phyloP scores from a whole-genome alignment of 2,888 invertebrate species.

The Catocala fraxini region DNA sequence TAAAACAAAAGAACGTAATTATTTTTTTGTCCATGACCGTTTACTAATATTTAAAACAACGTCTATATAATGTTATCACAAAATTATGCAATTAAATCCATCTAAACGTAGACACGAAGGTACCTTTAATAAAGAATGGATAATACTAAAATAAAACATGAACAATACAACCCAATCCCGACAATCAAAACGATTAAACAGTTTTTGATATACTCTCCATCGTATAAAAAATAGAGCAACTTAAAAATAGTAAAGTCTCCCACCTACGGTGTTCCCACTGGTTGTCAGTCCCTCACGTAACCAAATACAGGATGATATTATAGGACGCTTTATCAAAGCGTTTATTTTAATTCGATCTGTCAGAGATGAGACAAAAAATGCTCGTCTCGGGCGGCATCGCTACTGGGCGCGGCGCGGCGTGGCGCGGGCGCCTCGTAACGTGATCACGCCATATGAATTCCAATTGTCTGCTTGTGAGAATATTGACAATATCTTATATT shows the following conservation, averaged over 20 bases:
- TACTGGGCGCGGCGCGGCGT: conserved; percentile 64
- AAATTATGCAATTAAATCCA: neutral
- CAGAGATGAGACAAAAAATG: conserved; percentile 82
- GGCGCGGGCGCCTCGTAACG: conserved; percentile 63
- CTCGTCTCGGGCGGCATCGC: conserved; percentile 64
- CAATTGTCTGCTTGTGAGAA: conserved; percentile 50
- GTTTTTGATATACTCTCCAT: conserved; percentile 45
- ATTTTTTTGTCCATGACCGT: too few relatives aligned
- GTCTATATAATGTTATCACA: neutral
- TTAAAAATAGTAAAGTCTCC: conserved; percentile 63
- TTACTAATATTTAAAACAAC: too few relatives aligned
- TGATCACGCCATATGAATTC: conserved; percentile 60
- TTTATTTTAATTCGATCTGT: conserved; percentile 88
- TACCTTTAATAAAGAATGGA: neutral
- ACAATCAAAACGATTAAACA: conserved; percentile 53
- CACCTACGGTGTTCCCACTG: conserved; percentile 84
- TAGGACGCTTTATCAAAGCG: conserved; percentile 84
- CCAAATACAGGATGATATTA: conserved; percentile 85
- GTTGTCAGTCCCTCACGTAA: conserved; percentile 81
- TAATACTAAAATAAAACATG: conserved; percentile 11
- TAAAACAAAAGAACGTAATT: too few relatives aligned
- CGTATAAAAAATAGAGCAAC: conserved; percentile 58
- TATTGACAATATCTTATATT: conserved; percentile 25
- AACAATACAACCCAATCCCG: conserved; percentile 32
- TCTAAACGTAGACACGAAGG: neutral